Evolutionary conservation across 2,797 vertebrate genomes (phyloP).

Genomic region (Hemibagrus guttatus): DNA sequence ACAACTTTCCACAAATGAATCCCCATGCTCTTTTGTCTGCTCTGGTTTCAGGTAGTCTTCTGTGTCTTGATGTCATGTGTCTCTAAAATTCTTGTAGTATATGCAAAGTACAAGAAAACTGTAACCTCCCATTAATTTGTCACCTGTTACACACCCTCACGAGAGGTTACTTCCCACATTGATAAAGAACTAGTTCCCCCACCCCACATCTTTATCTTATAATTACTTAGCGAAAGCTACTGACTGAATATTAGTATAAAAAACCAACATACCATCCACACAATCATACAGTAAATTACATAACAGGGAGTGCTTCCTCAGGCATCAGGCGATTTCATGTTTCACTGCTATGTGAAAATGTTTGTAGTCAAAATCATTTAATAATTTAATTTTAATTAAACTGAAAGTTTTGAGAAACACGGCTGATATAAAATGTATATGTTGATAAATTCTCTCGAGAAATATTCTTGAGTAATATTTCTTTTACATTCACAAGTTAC

Average conservation of each 20-base stretch:
- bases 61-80: not conserved
- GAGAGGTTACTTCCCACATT: not conserved
- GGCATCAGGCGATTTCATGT: not conserved
- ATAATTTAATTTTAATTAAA: not conserved
- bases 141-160: not conserved
- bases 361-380: not conserved
- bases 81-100: not conserved
- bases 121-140: not conserved
- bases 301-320: not conserved
- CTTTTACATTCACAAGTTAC: not conserved
- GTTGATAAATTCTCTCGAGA: not conserved
- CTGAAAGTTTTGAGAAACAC: not conserved
- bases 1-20: conserved; percentile 21
- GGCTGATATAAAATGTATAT: not conserved
- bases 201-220: not conserved
- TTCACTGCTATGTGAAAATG: not conserved
- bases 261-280: not conserved
- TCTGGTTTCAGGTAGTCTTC: not conserved
- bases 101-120: not conserved
- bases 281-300: not conserved
- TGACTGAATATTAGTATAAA: not conserved
- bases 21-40: not conserved
- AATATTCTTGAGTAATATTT: not conserved
- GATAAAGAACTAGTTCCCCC: not conserved
- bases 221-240: not conserved